Base-by-base conservation (phyloP, 1,140 invertebrate genomes). In the Drosophila gunungcola region DNA sequence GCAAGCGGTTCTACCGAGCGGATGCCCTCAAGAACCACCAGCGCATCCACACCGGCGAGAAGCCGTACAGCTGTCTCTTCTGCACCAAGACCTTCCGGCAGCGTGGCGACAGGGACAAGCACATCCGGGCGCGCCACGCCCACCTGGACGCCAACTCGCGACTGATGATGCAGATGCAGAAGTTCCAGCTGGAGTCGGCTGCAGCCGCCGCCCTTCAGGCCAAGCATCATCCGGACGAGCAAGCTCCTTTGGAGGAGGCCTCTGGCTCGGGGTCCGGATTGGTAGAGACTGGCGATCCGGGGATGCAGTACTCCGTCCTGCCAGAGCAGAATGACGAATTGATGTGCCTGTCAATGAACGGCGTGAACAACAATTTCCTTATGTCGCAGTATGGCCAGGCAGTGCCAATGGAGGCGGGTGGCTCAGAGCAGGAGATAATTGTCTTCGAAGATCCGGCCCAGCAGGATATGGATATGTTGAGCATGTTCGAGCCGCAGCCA, bases 21-120 rank as follows among this genome's bases (percentile, higher is more conserved):
- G 94, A 95, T 73, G 94, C 94, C 3, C 72, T 94, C 4, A 95
- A 94, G 41, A 93, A 93, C 61, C 95, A 95, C 75, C 94, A 95
- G 67, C 93, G 95, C 38, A 95, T 95, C 41, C 95, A 96, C 79
- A 96, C 95, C 0, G 95, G 95, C 21, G 95, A 96, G 78, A 93
- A 95, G 41, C 96, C 95, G 2, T 96, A 95, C 81, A 94, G 94
- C 41, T 96, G 95, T 85, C 93, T 93, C 2, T 93, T 94, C 32
- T 96, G 96, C 84, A 94, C 94, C 4, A 94, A 95, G 81, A 94
- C 95, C 51, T 95, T 95, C 65, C 86, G 94, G 3, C 94, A 95
- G 75, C 94, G 94, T 12, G 94, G 94, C 2, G 94, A 95, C 75
- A 92, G 94, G 55, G 94, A 94, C 60, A 95, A 95, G 70, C 94